A percentile compares a stretch with the other conserved stretches of the same genome.
These are phyloP conservation scores for Autographa pulchrina DNA, from an alignment of 2,888 invertebrate genomes.

Conservation along the genomic window DNA sequence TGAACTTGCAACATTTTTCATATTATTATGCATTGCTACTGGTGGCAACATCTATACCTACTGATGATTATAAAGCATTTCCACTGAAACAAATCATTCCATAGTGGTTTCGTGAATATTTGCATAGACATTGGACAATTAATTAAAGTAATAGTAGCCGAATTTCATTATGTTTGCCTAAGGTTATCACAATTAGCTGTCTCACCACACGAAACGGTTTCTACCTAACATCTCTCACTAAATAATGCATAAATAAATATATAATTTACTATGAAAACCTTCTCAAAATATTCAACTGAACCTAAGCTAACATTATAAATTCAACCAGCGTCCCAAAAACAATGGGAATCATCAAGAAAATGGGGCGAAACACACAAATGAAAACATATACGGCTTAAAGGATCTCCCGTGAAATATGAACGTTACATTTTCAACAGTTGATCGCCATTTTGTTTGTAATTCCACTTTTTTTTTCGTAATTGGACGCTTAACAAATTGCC, in stretches of 20 bases:
- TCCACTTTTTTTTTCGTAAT: conserved; percentile 70
- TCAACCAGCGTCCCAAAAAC: conserved; percentile 42
- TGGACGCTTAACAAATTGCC: conserved; percentile 76
- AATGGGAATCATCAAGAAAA: conserved; percentile 49
- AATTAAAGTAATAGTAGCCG: too few relatives aligned
- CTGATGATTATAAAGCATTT: too few relatives aligned
- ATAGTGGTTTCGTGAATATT: too few relatives aligned
- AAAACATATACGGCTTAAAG: conserved; percentile 45
- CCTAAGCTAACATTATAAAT: conserved; percentile 35
- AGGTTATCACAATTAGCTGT: neutral
- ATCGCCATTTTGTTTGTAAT: conserved; percentile 70
- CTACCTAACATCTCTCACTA: neutral
- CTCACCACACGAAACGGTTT: neutral
- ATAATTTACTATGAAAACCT: conserved; percentile 35
- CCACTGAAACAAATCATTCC: too few relatives aligned
- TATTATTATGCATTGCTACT: too few relatives aligned
- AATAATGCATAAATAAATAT: conserved; percentile 16
- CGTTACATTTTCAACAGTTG: conserved; percentile 47
- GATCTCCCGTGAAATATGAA: conserved; percentile 55
- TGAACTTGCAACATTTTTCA: too few relatives aligned
- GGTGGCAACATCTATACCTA: too few relatives aligned
- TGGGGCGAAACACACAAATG: conserved; percentile 34
- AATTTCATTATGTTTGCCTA: neutral
- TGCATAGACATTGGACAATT: too few relatives aligned
- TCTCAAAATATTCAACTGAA: conserved; percentile 12